A percentile compares a stretch with the other conserved stretches of the same genome.
Conservation (phyloP, 2,888 invertebrate species). For the Trichacis sp. region DNA sequence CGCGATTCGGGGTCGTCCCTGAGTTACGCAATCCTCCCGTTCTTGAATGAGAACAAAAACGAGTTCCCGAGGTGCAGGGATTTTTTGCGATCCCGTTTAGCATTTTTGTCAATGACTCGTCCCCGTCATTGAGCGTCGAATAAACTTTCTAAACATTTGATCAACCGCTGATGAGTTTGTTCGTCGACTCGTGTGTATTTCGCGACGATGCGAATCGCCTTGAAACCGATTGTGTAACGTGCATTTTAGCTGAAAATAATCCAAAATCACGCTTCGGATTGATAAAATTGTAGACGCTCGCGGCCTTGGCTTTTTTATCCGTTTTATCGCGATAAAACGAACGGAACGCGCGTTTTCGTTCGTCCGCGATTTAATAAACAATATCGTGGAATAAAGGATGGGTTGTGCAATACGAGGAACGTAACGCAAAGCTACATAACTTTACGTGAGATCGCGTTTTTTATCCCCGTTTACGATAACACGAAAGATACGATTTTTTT, state of each 20-base stretch:
- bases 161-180: background rate
- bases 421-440: background rate
- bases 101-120: too few species aligned
- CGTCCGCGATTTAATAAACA: background rate
- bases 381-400: background rate
- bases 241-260: conserved; percentile 4
- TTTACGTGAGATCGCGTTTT: background rate
- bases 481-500: background rate
- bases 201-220: background rate
- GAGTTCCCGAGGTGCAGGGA: too few species aligned
- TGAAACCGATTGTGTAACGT: conserved; percentile 1
- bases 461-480: background rate
- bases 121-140: too few species aligned
- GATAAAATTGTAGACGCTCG: conserved; percentile 3
- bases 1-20: too few species aligned
- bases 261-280: conserved; percentile 2
- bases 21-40: conserved; percentile 26
- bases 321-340: background rate
- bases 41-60: conserved; percentile 19
- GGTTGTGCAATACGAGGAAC: too few species aligned
- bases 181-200: background rate
- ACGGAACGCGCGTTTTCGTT: background rate
- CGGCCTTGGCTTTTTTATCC: background rate
- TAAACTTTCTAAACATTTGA: background rate
- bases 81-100: too few species aligned